Evolutionary conservation across 2,113 vertebrate genomes (phyloP).

Genomic region (Lates calcarifer): DNA sequence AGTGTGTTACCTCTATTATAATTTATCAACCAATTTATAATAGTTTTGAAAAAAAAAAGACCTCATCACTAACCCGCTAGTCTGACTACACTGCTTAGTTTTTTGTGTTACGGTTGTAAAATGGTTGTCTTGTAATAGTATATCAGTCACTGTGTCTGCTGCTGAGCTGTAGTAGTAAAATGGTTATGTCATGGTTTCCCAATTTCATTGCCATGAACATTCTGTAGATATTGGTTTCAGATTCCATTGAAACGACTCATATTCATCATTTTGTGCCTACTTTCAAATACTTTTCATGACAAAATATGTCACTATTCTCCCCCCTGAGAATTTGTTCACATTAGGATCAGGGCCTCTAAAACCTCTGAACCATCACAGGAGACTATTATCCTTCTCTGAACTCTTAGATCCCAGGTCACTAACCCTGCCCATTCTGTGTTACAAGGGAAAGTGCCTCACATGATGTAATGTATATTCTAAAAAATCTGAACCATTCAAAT

Average conservation of each 20-base stretch:
- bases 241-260: not conserved
- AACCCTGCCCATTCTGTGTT: not conserved
- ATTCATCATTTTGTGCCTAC: no score
- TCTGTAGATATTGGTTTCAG: no score
- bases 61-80: no score
- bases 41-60: no score
- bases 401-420: not conserved
- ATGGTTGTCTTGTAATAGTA: slow-evolving; percentile 4
- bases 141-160: not conserved
- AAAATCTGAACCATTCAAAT: not conserved
- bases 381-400: not conserved
- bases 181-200: not conserved
- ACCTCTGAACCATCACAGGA: not conserved
- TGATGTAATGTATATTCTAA: no score
- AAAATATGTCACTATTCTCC: no score
- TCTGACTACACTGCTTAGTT: not conserved
- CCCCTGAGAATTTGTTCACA: no score
- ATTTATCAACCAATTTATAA: no score
- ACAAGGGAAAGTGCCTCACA: not conserved
- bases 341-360: not conserved
- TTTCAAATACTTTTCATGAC: no score
- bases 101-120: not conserved
- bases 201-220: not conserved
- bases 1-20: no score
- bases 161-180: not conserved